Evolutionary conservation across 2,797 vertebrate genomes (phyloP), one percentile per base, ranked within the genome.

Genomic region (Neosilurus mollespiculum): DNA sequence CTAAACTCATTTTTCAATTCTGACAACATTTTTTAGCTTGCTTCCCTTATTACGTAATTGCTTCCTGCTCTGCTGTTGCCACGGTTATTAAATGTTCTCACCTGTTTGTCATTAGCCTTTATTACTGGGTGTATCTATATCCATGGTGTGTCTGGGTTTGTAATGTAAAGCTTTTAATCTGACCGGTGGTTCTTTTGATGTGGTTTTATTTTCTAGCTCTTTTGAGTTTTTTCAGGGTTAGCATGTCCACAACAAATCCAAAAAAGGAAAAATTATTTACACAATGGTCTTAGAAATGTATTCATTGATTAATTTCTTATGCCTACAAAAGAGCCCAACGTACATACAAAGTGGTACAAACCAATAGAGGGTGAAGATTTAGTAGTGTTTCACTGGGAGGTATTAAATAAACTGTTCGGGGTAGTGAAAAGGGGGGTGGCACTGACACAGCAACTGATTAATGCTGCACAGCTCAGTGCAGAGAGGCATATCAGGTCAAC

Each of bases 21-120:
- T 65, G 77, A 53, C 43, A 66, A 43, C 61, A 65, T 30, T 51
- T 65, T 78, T 11, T 9, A 64, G 37, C 22, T 18, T 62, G 65
- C 49, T 65, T 51, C 65, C 62, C 61, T 53, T 66, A 78, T 65
- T 20, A 64, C 61, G 77, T 66, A 16, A 53, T 53, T 9, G 16
- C 20, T 79, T 79, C 61, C 37, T 65, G 77, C 43, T 79, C 43
- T 11, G 37, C 43, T n/a, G 37, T 79, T 53, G n/a, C 61, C 59
- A 65, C 22, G 62, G n/a, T 78, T 53, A 79, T 79, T 65, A 65
- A 79, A 53, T 30, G 24, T 65, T 20, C 43, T 30, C n/a, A 79
- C 61, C n/a, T 30, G 24, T 65, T 30, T 53, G n/a, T 53, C 51
- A n/a, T 64, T 65, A 65, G 11, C 16, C 43, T 26, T 53, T 15